Conservation (phyloP, 30 jellyfish, hydroid and myxozoan species). For the Sanderia malayensis region DNA sequence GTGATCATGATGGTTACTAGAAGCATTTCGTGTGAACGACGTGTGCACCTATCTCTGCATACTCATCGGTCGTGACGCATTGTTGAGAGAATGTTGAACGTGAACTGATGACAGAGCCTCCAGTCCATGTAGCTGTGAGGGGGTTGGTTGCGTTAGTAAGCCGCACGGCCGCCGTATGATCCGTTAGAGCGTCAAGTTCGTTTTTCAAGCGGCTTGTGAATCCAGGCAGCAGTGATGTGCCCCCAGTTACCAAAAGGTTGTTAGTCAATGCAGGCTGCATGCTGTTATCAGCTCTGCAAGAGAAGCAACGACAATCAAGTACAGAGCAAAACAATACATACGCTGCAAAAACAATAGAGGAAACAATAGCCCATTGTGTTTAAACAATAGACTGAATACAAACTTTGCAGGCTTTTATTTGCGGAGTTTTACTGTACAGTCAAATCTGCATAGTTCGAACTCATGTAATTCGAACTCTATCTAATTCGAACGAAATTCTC, state of each 20-base stretch:
- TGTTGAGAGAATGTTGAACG: conserved; percentile 72
- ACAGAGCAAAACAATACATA: too few species aligned
- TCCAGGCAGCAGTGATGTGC: conserved; percentile 75
- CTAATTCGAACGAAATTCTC: too few species aligned
- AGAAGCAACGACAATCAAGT: neutral
- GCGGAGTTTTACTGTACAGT: too few species aligned
- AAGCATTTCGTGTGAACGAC: conserved; percentile 77
- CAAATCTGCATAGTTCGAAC: too few species aligned
- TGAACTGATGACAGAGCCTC: conserved; percentile 91
- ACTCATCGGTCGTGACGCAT: conserved; percentile 85
- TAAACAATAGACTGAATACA: too few species aligned
- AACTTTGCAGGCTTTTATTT: too few species aligned
- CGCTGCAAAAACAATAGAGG: too few species aligned
- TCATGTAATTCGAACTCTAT: too few species aligned
- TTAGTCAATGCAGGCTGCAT: conserved; percentile 40
- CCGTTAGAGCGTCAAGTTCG: conserved; percentile 45
- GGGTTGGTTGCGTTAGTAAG: conserved; percentile 72
- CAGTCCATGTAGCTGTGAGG: conserved; percentile 89
- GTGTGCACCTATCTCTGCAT: conserved; percentile 85
- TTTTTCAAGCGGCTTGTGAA: conserved; percentile 62
- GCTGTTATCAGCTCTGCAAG: conserved; percentile 71
- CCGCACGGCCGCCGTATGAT: conserved; percentile 30
- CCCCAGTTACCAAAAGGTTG: conserved; percentile 86
- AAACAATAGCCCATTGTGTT: too few species aligned
- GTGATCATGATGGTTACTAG: too few species aligned